Evolutionary conservation across 2,888 invertebrate species (phyloP), one percentile per base, ranked within the genome.

Genomic region (Trissonchulus latispiculum): DNA sequence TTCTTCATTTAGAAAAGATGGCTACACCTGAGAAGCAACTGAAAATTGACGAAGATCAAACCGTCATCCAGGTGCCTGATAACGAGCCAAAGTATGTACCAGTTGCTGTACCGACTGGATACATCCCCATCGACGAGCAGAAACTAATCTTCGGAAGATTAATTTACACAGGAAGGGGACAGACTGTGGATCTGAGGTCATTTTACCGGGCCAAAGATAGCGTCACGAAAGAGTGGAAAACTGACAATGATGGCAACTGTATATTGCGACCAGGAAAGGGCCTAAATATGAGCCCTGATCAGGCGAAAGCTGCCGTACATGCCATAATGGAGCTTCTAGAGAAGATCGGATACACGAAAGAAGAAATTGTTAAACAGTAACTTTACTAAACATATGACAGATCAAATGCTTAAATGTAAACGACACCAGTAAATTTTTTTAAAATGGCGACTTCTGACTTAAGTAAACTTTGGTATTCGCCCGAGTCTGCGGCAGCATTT

Each of bases 381-480:
- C n/a, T n/a, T 48, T 48, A 15, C 23, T 48, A 48, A 48, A 48
- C 48, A 48, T 15, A 23, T 48, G 8, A 48, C 48, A n/a, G n/a
- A n/a, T n/a, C n/a, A n/a, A n/a, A n/a, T n/a, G n/a, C n/a, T n/a
- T n/a, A n/a, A n/a, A n/a, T n/a, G n/a, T n/a, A n/a, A n/a, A n/a
- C n/a, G n/a, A n/a, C n/a, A n/a, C n/a, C n/a, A n/a, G n/a, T n/a
- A n/a, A n/a, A n/a, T n/a, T n/a, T n/a, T n/a, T n/a, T n/a, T n/a
- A n/a, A n/a, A n/a, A n/a, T n/a, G n/a, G n/a, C n/a, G n/a, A n/a
- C n/a, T n/a, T n/a, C n/a, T 32, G 18, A 32, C 8, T 28, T 64
- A 8, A 64, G 66, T 64, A 32, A 29, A 32, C 66, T 64, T 64
- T 64, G 66, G 66, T 64, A 64, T 64, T 15, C 8, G 8, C 66